Base-by-base conservation (phyloP, 92 coral and sea anemone genomes). In the Hydrozoanthus gracilis region DNA sequence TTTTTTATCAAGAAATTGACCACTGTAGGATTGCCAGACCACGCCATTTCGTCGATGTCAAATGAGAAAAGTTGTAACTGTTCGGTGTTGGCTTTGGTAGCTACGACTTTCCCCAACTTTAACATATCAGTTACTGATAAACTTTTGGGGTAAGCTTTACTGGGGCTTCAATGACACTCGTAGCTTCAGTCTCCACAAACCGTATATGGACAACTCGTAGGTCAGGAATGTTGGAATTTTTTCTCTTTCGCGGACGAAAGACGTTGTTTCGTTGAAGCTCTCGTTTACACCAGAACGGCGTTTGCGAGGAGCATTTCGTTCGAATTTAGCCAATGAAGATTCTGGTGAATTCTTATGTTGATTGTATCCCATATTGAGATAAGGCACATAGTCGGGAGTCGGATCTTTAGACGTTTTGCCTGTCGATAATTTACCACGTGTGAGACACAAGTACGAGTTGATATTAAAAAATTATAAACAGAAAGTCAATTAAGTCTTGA, bases 311-410 rank as follows among this genome's bases (percentile, higher is more conserved):
- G 69, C 71, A 82, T 77, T 77, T 68, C 77, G 73, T 50, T 62
- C 78, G 65, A 49, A 64, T 77, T 68, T 77, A 20, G 71, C 73
- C 71, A 65, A 50, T 47, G 77, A 77, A 67, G 61, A 49, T 86
- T 60, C 52, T 47, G 71, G 83, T 14, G 84, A 66, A 61, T 44
- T 54, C 70, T 79, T 44, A 60, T 74, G 69, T 51, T 86, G 82
- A 14, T 76, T 69, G 64, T 75, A 80, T 54, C 86, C 86, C 79
- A 87, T 78, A 68, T 51, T 66, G 62, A 87, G 82, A 83, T 78
- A 72, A 44, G 90, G 90, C 56, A 68, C 75, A 79, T 62, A 79
- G 64, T 87, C 90, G 65, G 90, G 90, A 72, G 79, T 79, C 50
- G 86, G 71, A 46, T 77, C 89, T 76, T 87, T 83, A 68, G 71